Percentiles rank a stretch among this genome's conserved stretches.
Conservation (phyloP, 1,140 invertebrate species). For the Helicoverpa zea region DNA sequence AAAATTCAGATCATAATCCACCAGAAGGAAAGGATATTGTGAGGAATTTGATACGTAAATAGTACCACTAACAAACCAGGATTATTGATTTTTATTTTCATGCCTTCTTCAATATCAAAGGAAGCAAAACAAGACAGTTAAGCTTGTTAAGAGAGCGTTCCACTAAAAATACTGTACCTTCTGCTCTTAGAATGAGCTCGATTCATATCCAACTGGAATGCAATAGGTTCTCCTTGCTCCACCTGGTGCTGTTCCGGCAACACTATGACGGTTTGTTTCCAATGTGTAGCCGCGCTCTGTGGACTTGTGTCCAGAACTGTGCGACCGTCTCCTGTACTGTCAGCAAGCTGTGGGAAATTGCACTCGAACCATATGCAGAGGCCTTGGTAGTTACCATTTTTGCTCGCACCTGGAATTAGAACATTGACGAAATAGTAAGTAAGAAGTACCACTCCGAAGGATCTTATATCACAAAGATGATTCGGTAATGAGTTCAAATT, state of each 20-base stretch:
- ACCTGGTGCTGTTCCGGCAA: constrained; percentile 87
- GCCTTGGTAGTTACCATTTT: constrained; percentile 90
- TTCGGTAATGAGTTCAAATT: not conserved
- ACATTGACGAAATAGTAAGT: too few species aligned
- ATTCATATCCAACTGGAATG: constrained; percentile 89
- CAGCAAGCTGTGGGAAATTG: constrained; percentile 84
- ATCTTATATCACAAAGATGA: not conserved
- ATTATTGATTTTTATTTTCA: too few species aligned
- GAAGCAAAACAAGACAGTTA: not conserved
- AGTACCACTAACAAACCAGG: too few species aligned
- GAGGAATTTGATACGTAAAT: not conserved
- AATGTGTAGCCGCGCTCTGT: constrained; percentile 93
- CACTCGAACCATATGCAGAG: constrained; percentile 91
- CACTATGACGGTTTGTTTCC: constrained; percentile 98
- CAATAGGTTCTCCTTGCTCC: constrained; percentile 89
- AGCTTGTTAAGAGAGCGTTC: not conserved
- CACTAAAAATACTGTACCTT: constrained; percentile 65
- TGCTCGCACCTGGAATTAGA: constrained; percentile 80
- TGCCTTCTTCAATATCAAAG: not conserved
- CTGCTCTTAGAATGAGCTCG: constrained; percentile 72
- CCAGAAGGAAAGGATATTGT: not conserved
- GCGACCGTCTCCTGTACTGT: constrained; percentile 59
- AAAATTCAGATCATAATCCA: not conserved
- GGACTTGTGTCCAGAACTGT: constrained; percentile 93
- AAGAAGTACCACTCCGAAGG: too few species aligned